Percentiles rank a stretch among this genome's conserved stretches.
Evolutionary conservation across 2,888 invertebrate genomes (phyloP).

Genomic region (Atethmia centrago): DNA sequence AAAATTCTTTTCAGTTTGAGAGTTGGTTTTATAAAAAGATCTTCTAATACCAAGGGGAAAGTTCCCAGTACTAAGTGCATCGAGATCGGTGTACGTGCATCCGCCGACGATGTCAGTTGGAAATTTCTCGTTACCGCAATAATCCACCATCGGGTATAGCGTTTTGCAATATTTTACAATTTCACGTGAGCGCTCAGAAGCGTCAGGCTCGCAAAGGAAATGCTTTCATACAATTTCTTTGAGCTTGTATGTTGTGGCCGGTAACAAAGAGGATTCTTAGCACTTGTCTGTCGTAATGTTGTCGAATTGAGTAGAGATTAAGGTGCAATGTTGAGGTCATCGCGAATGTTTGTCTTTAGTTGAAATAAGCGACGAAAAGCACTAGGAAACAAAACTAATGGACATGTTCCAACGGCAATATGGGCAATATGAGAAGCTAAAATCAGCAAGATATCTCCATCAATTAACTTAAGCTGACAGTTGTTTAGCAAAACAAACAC

Average conservation of each 20-base stretch:
- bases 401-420: background rate
- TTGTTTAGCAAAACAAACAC: background rate
- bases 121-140: constrained; percentile 89
- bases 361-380: constrained; percentile 13
- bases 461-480: background rate
- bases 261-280: constrained; percentile 61
- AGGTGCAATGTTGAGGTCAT: constrained; percentile 22
- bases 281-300: constrained; percentile 52
- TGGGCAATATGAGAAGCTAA: background rate
- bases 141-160: constrained; percentile 81
- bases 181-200: constrained; percentile 70
- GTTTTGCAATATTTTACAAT: constrained; percentile 84
- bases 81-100: constrained; percentile 87
- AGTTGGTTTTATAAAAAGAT: constrained; percentile 59
- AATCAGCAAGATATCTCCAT: background rate
- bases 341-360: constrained; percentile 26
- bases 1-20: constrained; percentile 61
- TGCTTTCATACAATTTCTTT: constrained; percentile 67
- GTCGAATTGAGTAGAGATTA: constrained; percentile 33
- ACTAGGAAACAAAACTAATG: background rate
- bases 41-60: constrained; percentile 60
- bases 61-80: constrained; percentile 85
- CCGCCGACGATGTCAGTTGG: constrained; percentile 86
- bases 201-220: constrained; percentile 61
- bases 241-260: constrained; percentile 60